These are phyloP conservation scores for Euwallacea fornicatus DNA, from an alignment of 1,140 invertebrate genomes.

Conservation along the genomic window DNA sequence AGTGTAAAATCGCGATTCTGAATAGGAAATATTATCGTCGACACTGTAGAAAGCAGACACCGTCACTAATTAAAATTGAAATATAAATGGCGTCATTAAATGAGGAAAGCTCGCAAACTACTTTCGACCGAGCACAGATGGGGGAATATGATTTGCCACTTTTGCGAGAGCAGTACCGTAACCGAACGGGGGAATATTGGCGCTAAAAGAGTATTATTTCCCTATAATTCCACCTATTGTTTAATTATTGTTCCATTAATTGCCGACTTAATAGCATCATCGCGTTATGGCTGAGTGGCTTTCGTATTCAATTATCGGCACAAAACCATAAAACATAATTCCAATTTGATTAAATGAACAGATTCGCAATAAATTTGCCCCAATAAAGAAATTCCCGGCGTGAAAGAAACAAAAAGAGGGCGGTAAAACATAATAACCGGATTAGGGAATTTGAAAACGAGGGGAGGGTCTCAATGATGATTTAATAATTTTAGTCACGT, in stretches of 20 bases:
- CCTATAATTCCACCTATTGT: no score
- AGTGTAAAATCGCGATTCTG: slow-evolving; percentile 1
- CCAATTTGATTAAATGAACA: slow-evolving; percentile 1
- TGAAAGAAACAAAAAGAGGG: slow-evolving; percentile 6
- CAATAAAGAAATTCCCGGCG: not conserved
- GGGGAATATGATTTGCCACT: not conserved
- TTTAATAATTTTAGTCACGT: not conserved
- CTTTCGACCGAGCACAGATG: slow-evolving; percentile 5
- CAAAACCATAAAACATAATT: no score
- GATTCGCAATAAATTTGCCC: not conserved
- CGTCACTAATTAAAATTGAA: slow-evolving; percentile 41
- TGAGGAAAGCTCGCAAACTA: slow-evolving; percentile 21
- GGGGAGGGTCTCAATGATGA: slow-evolving; percentile 3
- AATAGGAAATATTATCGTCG: no score
- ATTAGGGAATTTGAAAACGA: slow-evolving; percentile 10
- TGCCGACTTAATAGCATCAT: no score
- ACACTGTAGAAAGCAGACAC: slow-evolving; percentile 23
- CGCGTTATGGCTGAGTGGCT: no score
- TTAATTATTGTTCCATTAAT: no score
- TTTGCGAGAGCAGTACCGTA: no score
- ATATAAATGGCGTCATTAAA: slow-evolving; percentile 44
- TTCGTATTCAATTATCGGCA: no score
- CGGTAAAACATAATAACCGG: slow-evolving; percentile 11
- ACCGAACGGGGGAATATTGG: no score
- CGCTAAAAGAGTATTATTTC: no score